Evolutionary conservation across 2,113 vertebrate genomes (phyloP).

Genomic region (Origma solitaria): DNA sequence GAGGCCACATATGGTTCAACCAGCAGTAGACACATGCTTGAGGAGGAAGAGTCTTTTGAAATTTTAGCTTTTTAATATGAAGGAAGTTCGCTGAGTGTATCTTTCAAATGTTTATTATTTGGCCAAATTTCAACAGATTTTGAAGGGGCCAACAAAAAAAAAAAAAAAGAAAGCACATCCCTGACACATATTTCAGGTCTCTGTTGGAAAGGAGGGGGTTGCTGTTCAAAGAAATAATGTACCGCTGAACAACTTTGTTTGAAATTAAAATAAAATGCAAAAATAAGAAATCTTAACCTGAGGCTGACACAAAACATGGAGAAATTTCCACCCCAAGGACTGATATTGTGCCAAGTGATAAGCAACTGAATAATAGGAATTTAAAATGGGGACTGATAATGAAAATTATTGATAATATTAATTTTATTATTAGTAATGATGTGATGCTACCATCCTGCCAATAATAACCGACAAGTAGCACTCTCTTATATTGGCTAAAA

Average conservation of each 20-base stretch:
- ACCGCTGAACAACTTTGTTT: background rate
- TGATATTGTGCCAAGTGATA: background rate
- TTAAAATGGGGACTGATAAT: background rate
- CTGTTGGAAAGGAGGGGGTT: background rate
- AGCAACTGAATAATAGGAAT: background rate
- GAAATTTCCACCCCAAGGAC: background rate
- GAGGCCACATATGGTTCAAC: background rate
- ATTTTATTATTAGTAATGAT: background rate
- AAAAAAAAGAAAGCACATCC: background rate
- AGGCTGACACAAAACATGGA: background rate
- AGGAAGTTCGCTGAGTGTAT: background rate
- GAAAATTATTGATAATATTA: background rate
- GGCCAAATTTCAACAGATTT: conserved; percentile 19
- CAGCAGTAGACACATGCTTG: background rate
- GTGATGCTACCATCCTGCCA: background rate
- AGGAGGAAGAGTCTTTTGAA: background rate
- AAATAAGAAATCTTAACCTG: background rate
- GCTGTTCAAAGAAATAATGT: conserved; percentile 9
- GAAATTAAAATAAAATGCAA: background rate
- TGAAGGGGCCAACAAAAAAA: background rate
- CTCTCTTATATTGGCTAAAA: background rate
- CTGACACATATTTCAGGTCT: background rate
- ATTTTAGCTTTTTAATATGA: conserved; percentile 14
- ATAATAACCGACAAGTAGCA: background rate
- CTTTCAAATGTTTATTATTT: conserved; percentile 31